Evolutionary conservation across 2,113 vertebrate species (phyloP), one percentile per base, ranked within the genome.

Genomic region (Trematomus loennbergii): DNA sequence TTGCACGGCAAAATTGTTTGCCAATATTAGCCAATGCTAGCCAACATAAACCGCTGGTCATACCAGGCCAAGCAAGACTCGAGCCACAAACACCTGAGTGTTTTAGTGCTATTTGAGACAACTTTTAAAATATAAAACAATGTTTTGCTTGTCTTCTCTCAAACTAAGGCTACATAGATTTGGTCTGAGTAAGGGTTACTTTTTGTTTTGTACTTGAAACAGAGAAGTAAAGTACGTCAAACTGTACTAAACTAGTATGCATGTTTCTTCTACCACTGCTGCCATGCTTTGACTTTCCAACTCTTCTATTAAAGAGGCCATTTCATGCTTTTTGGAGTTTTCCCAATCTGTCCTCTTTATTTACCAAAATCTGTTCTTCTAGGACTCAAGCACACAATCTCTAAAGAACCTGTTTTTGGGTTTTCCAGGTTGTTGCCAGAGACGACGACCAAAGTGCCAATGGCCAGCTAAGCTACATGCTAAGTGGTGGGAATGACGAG

Each of bases 401-500:
- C 73, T 29, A 17, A 18, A 50, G 45, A 70, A n/a, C 2, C 36
- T 16, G 17, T n/a, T 64, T 54, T 50, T 53, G 18, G 84, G 25
- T 77, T 65, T 33, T 84, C 2, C 72, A 99, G 98, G 97, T 99
- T 48, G 92, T 98, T 18, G 98, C 97, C n/a, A 95, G 96, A 72
- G 98, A 99, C 0, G 97, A 98, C 3, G 98, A 99, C 80, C 96
- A 98, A 70, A 96, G 96, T 2, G 84, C 93, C 7, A 98, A 98
- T 20, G 96, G 97, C 82, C 96, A 95, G 89, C 94, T 98, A 29
- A 96, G 94, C 9, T 99, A 99, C 5, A 65, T 95, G 69, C 94
- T 99, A 1, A 90, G 91, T 9, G 89, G 90, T 46, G 97, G 96
- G 9, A 97, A 97, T 0, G 96, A 97, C 36, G 96, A 96, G 11